Conservation (phyloP, 1,140 invertebrate species). For the Diorhabda carinulata region DNA sequence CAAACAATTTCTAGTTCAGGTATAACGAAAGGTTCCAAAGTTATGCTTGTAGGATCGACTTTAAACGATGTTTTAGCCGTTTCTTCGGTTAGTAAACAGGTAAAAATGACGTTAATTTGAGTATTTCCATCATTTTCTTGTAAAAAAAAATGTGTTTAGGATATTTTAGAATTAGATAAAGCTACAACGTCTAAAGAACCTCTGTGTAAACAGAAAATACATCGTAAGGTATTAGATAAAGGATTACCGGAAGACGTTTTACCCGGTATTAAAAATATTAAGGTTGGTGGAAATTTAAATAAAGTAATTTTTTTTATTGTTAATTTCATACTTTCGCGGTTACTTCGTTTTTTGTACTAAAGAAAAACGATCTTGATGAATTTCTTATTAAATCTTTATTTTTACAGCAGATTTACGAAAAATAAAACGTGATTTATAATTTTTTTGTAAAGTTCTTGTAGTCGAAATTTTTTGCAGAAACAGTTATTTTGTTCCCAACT, state of each 20-base stretch:
- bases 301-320: too few species aligned
- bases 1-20: slow-evolving; percentile 75
- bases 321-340: too few species aligned
- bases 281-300: slow-evolving; percentile 51
- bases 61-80: slow-evolving; percentile 83
- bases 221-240: slow-evolving; percentile 86
- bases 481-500: too few species aligned
- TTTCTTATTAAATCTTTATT: too few species aligned
- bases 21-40: slow-evolving; percentile 78
- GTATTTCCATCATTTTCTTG: background rate
- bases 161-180: slow-evolving; percentile 54
- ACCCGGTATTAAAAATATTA: slow-evolving; percentile 78
- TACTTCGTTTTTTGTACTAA: too few species aligned
- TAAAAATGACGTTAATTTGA: slow-evolving; percentile 31
- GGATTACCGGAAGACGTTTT: slow-evolving; percentile 87
- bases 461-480: too few species aligned
- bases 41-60: slow-evolving; percentile 92
- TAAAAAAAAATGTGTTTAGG: slow-evolving; percentile 36
- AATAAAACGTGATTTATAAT: too few species aligned
- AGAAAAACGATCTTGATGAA: too few species aligned
- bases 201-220: slow-evolving; percentile 78
- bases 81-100: slow-evolving; percentile 62
- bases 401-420: too few species aligned
- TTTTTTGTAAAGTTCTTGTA: too few species aligned
- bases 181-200: slow-evolving; percentile 68